Percentiles rank a stretch among this genome's conserved stretches.
These are phyloP conservation scores for Salvator merianae DNA, from an alignment of 2,113 vertebrate species.

Conservation along the genomic window DNA sequence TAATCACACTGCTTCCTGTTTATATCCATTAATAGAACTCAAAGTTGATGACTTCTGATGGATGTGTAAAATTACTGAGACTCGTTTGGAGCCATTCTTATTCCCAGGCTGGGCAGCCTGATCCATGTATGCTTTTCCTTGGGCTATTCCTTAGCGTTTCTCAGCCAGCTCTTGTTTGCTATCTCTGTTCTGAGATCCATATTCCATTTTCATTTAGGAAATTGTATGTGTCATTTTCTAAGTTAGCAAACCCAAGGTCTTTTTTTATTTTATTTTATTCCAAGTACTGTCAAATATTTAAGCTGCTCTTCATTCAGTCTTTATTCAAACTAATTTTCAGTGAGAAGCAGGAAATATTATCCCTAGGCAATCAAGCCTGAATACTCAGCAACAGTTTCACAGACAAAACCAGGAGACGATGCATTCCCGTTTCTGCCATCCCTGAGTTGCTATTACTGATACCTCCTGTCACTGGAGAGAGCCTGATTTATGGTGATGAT, in stretches of 20 bases:
- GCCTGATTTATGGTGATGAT: slow-evolving; percentile 58
- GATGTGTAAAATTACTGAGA: neutral
- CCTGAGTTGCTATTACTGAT: slow-evolving; percentile 36
- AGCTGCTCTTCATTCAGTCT: slow-evolving; percentile 25
- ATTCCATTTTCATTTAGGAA: neutral
- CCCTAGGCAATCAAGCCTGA: slow-evolving; percentile 26
- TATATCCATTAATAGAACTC: neutral
- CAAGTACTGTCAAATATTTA: slow-evolving; percentile 42
- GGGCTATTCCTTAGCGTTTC: too few species aligned
- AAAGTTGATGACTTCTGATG: neutral
- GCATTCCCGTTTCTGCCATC: slow-evolving; percentile 18
- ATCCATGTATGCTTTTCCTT: too few species aligned
- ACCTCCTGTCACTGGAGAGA: slow-evolving; percentile 17
- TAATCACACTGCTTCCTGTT: neutral
- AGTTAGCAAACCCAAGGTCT: slow-evolving; percentile 31
- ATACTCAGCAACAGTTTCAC: slow-evolving; percentile 38
- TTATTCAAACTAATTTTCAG: slow-evolving; percentile 56
- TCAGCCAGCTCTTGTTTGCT: neutral
- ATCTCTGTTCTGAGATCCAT: neutral
- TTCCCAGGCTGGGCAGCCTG: neutral
- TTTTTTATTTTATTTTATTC: slow-evolving; percentile 2
- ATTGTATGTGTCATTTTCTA: slow-evolving; percentile 24
- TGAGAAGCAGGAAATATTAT: slow-evolving; percentile 26
- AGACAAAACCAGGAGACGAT: slow-evolving; percentile 31
- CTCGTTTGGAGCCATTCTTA: too few species aligned